Evolutionary conservation across 2,888 invertebrate genomes (phyloP), one percentile per base, ranked within the genome.

Genomic region (Sisyra terminalis): DNA sequence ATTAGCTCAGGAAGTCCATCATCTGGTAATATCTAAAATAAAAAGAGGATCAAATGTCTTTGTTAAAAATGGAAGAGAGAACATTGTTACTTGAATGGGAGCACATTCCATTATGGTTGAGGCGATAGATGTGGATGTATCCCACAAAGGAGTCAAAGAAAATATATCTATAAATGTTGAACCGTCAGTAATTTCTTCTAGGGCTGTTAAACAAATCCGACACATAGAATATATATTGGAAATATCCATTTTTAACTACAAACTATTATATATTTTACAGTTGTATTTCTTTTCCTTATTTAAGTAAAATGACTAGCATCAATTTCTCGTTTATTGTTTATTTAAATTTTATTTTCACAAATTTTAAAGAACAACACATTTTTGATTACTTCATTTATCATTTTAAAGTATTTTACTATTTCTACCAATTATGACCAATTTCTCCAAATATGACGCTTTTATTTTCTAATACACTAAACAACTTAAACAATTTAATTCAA

Each of bases 41-140:
- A 10, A 10, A 18, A 18, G 6, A 13, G 17, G n/a, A 18, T 4
- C 7, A 40, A 11, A 16, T 15, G 16, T 36, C 10, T 36, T 7
- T 7, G 5, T 36, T 15, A 15, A 11, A n/a, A 11, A 6, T 13
- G n/a, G n/a, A n/a, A n/a, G n/a, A n/a, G n/a, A n/a, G n/a, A n/a
- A n/a, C n/a, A 17, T 11, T 11, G 32, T 34, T 41, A 41, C 41
- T 18, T 41, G 41, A 16, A 41, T 14, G 1, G 41, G 41, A 32
- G 41, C 41, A 24, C 41, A 41, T 14, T 41, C 41, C 41, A 41
- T 41, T 41, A 41, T 41, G 16, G 24, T 34, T 8, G 41, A 17
- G 11, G 41, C 41, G 11, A 41, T 32, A 9, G 41, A 41, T 18
- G 14, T 16, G 11, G 32, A 18, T 14, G 13, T 41, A 11, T 32